These are phyloP conservation scores for Hormiphora californensis DNA, from an alignment of 37 sponge, comb jelly and placozoan genomes.

Conservation along the genomic window DNA sequence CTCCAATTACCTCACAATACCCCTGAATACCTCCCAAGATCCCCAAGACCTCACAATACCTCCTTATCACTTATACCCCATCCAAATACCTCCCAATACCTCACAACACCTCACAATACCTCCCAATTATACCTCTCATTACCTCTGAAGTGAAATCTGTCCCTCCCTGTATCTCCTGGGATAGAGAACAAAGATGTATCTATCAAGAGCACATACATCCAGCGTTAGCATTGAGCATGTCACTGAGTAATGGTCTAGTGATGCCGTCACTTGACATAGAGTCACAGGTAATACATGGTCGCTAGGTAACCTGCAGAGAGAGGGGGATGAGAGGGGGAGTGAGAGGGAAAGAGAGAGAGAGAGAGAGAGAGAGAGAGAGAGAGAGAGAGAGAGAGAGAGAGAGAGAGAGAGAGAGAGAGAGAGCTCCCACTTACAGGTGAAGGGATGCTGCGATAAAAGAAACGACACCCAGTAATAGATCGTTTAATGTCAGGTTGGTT, in stretches of 20 bases:
- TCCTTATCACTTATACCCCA: too few species aligned
- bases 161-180: slow-evolving; percentile 6
- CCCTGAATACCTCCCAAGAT: too few species aligned
- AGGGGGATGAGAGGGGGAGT: too few species aligned
- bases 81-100: too few species aligned
- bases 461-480: not conserved
- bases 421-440: not conserved
- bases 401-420: too few species aligned
- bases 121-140: too few species aligned
- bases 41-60: too few species aligned
- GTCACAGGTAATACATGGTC: not conserved
- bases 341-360: too few species aligned
- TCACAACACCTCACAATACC: too few species aligned
- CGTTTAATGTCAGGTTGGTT: not conserved
- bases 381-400: too few species aligned
- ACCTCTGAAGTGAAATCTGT: not conserved
- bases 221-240: not conserved
- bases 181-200: not conserved
- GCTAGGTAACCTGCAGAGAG: not conserved
- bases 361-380: too few species aligned
- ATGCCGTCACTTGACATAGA: not conserved
- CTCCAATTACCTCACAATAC: too few species aligned
- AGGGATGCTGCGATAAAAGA: not conserved
- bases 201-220: not conserved
- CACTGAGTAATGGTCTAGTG: not conserved